Evolutionary conservation across 2,113 vertebrate genomes (phyloP).

Genomic region (Mormyrus lacerda): DNA sequence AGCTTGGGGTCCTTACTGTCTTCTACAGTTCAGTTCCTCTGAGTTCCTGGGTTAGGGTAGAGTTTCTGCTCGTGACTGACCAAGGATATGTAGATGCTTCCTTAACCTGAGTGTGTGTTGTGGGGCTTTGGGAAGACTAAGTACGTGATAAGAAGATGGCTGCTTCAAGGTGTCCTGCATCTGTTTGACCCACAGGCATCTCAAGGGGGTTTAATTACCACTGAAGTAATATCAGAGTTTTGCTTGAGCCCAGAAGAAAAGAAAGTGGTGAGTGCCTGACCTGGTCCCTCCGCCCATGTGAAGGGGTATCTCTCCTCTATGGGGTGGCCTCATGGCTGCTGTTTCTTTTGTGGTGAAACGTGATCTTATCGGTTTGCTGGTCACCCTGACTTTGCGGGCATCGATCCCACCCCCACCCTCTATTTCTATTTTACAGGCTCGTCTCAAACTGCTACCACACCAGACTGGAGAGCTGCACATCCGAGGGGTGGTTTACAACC

Average conservation of each 20-base stretch:
- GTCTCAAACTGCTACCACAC: conserved; percentile 89
- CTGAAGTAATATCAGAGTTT: conserved; percentile 86
- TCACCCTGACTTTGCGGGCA: neutral
- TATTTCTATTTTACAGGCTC: conserved; percentile 70
- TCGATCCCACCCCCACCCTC: neutral
- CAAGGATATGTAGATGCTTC: neutral
- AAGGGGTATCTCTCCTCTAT: neutral
- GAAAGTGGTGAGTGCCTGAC: conserved; percentile 71
- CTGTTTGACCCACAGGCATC: conserved; percentile 24
- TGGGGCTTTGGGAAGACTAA: neutral
- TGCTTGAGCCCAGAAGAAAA: conserved; percentile 81
- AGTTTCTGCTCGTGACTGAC: neutral
- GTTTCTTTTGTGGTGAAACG: neutral
- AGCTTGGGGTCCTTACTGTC: neutral
- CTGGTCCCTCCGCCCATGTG: neutral
- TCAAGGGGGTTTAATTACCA: conserved; percentile 66
- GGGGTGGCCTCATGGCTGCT: neutral
- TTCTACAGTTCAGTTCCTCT: neutral
- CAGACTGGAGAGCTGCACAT: conserved; percentile 88
- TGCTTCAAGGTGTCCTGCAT: neutral
- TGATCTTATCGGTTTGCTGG: neutral
- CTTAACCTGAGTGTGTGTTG: neutral
- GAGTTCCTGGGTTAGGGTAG: neutral
- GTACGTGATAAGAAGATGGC: neutral
- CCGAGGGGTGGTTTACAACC: conserved; percentile 85